phyloP scores from a whole-genome alignment of 2,888 invertebrate species.

The Gastracanthus pulcherrimus region DNA sequence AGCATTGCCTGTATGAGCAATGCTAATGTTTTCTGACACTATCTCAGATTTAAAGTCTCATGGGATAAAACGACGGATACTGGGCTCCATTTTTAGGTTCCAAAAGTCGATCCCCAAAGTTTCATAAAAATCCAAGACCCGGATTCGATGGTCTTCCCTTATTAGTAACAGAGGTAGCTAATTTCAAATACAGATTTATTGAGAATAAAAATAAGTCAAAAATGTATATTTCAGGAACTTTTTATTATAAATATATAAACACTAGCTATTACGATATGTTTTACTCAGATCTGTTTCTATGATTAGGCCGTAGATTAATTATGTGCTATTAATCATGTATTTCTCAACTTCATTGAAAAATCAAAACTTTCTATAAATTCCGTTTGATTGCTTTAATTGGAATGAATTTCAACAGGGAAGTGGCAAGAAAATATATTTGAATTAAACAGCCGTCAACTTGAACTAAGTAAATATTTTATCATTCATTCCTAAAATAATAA shows the following conservation, averaged over 20 bases:
- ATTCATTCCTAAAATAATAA: too few species aligned
- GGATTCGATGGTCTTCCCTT: too few species aligned
- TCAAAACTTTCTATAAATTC: neutral
- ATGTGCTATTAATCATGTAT: neutral
- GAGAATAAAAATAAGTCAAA: neutral
- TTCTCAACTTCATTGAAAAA: neutral
- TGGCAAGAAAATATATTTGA: neutral
- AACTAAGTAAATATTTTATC: too few species aligned
- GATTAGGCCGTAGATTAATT: neutral
- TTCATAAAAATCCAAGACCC: too few species aligned
- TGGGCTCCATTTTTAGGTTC: too few species aligned
- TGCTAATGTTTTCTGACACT: too few species aligned
- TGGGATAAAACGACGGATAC: too few species aligned
- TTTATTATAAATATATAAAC: too few species aligned
- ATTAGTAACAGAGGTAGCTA: neutral
- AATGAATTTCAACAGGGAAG: neutral
- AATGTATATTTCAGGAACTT: neutral
- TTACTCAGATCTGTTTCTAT: neutral
- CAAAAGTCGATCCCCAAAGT: too few species aligned
- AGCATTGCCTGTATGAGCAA: too few species aligned
- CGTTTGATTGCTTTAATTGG: neutral
- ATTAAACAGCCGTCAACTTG: neutral
- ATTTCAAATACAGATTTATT: neutral
- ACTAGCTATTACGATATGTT: too few species aligned
- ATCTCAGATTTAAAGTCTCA: too few species aligned